A percentile compares a stretch with the other conserved stretches of the same genome.
Evolutionary conservation across 1,140 invertebrate genomes (phyloP).

Genomic region (Ceratitis capitata): DNA sequence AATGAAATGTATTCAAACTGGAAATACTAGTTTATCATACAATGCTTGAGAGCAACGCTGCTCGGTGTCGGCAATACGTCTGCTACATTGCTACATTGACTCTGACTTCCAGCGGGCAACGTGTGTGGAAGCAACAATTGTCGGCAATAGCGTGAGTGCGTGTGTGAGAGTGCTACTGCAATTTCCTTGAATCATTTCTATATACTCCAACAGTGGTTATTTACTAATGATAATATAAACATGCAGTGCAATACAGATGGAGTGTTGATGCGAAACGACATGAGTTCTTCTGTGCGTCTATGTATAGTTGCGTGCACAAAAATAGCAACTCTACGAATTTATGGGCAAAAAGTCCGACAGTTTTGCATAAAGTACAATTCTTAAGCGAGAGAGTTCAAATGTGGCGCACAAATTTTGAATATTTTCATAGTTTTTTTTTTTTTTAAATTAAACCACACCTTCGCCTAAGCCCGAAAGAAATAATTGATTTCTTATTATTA

Average conservation of each 20-base stretch:
- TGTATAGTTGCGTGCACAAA: not conserved
- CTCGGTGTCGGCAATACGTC: not conserved
- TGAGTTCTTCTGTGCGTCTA: not conserved
- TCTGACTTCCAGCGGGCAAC: not conserved
- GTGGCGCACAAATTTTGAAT: no score
- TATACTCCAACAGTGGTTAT: not conserved
- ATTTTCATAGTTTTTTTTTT: no score
- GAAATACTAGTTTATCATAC: slow-evolving; percentile 34
- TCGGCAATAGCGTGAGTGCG: not conserved
- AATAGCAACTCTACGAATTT: not conserved
- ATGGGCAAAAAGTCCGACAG: no score
- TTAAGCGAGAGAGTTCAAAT: no score
- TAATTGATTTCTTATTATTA: no score
- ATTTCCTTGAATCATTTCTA: not conserved
- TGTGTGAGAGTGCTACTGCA: not conserved
- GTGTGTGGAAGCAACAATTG: not conserved
- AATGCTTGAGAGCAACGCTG: not conserved
- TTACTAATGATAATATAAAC: not conserved
- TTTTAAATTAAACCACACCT: no score
- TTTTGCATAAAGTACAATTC: no score
- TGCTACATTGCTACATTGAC: slow-evolving; percentile 4
- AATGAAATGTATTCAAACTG: not conserved
- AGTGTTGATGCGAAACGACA: not conserved
- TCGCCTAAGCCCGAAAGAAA: no score
- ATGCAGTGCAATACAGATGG: not conserved